Percentiles rank a stretch among this genome's conserved stretches.
Conservation (phyloP, 2,113 vertebrate genomes). For the Cathartes aura region DNA sequence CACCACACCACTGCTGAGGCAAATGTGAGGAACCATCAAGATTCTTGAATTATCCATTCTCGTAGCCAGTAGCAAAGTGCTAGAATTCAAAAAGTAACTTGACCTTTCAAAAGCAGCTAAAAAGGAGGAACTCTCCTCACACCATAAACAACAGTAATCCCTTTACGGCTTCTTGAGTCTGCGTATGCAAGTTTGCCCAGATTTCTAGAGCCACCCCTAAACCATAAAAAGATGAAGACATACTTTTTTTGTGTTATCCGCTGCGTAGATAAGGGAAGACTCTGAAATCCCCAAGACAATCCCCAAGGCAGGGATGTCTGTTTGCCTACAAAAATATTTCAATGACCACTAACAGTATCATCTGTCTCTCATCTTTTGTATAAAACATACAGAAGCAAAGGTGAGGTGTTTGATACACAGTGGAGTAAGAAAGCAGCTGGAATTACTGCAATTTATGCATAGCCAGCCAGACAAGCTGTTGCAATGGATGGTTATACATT, state of each 20-base stretch:
- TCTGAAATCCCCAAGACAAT: neutral
- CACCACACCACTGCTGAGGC: neutral
- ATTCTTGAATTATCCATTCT: neutral
- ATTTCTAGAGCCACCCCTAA: neutral
- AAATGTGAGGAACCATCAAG: neutral
- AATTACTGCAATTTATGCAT: neutral
- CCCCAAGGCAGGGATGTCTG: neutral
- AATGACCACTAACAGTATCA: neutral
- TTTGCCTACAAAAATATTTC: neutral
- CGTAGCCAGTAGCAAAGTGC: neutral
- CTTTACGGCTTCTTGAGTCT: neutral
- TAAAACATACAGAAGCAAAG: neutral
- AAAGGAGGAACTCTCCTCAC: neutral
- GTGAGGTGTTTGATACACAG: neutral
- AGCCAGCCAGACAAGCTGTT: slow-evolving; percentile 25
- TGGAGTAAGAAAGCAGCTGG: neutral
- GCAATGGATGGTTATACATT: neutral
- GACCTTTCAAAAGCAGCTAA: neutral
- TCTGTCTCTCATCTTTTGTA: neutral
- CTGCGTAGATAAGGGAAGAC: neutral
- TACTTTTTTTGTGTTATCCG: neutral
- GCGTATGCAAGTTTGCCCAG: neutral
- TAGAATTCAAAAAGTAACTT: neutral
- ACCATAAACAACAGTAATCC: neutral
- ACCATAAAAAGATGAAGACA: neutral